Evolutionary conservation across 2,888 invertebrate species (phyloP), one percentile per base, ranked within the genome.

Genomic region (Linyphia triangularis): DNA sequence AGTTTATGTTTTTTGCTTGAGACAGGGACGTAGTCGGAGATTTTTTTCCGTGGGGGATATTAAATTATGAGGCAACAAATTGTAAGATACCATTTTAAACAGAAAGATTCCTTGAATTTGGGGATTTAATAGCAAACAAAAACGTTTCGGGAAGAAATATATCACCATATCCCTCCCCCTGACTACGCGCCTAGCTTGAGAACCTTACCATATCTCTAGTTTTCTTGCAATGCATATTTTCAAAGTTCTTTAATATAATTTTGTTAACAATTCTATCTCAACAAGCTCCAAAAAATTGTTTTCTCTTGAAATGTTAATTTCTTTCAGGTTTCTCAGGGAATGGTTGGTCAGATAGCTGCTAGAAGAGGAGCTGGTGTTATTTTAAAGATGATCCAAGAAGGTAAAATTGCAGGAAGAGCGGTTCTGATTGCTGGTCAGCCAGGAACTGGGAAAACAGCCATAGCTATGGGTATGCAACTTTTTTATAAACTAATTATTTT

Each of bases 361-460:
- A 95, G 99, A 19, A 95, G 97, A 92, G 99, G 98, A 16, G 98
- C 98, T 82, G 99, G 99, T 6, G 95, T 99, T 86, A 96, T 99
- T 65, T 94, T 98, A 24, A 98, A 98, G 94, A 99, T 99, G 99
- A 98, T 99, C 90, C 96, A 97, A 93, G 99, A 99, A 92, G 99
- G 99, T 81, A 97, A 98, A 93, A 99, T 99, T 91, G 98, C 99
- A 7, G 99, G 99, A 0, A 93, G 99, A 91, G 98, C 99, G 10
- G 95, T 99, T 70, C 93, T 99, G 16, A 94, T 99, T 51, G 99
- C 99, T 0, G 99, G 99, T 0, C 98, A 98, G 92, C 99, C 99
- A 0, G 99, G 98, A n/a, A 95, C 95, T 33, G 98, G 99, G 13
- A 99, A 99, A 94, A 99, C 99, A 0, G 99, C 99, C 0, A 97